Conservation (phyloP, 1,140 invertebrate species). For the Phymastichus coffea region DNA sequence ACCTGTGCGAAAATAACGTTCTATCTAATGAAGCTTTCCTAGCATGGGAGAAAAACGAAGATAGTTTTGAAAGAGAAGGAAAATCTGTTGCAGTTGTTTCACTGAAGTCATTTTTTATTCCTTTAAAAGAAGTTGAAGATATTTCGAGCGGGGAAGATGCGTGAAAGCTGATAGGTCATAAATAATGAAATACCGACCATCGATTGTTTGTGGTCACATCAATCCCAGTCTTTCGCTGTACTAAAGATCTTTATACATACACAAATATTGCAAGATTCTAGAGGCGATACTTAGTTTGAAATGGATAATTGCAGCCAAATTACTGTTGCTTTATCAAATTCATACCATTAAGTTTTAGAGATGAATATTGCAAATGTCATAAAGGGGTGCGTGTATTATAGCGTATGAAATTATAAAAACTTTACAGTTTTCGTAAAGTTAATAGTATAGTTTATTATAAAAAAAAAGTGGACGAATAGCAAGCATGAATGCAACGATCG, state of each 20-base stretch:
- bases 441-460: too few species aligned
- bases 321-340: slow-evolving; percentile 34
- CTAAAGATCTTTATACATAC: slow-evolving; percentile 14
- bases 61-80: slow-evolving; percentile 58
- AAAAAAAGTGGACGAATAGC: slow-evolving; percentile 31
- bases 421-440: too few species aligned
- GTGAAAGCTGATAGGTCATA: too few species aligned
- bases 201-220: slow-evolving; percentile 16
- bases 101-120: slow-evolving; percentile 63
- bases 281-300: slow-evolving; percentile 12
- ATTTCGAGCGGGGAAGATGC: slow-evolving; percentile 47
- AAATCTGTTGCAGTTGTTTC: slow-evolving; percentile 61
- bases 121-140: slow-evolving; percentile 60
- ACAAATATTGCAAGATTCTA: slow-evolving; percentile 27
- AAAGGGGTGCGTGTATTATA: slow-evolving; percentile 43
- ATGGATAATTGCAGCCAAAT: slow-evolving; percentile 39
- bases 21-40: slow-evolving; percentile 65
- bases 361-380: slow-evolving; percentile 32
- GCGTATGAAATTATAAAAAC: slow-evolving; percentile 29
- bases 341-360: slow-evolving; percentile 31
- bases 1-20: slow-evolving; percentile 61
- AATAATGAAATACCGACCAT: too few species aligned
- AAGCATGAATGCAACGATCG: slow-evolving; percentile 31
- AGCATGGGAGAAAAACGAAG: slow-evolving; percentile 59
- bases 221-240: slow-evolving; percentile 17